Evolutionary conservation across 2,888 invertebrate species (phyloP), one percentile per base, ranked within the genome.

Genomic region (Parasteatoda lunata): DNA sequence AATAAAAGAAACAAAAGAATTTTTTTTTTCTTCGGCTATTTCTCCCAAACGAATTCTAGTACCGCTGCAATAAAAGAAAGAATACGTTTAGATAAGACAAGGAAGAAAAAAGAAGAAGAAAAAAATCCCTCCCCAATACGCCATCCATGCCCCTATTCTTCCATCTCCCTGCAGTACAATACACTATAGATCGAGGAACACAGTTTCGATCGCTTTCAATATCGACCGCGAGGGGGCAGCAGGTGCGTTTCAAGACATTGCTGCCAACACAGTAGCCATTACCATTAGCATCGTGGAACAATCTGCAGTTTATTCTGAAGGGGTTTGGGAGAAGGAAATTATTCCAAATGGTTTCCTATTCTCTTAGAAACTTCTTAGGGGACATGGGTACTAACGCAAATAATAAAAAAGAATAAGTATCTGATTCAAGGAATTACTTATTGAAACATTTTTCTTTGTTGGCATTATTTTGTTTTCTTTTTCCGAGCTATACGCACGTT

Each of bases 221-320:
- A 84, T 84, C 84, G 84, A 84, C 84, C 84, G 79, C 9, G n/a
- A 84, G 84, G 79, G 84, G 84, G 84, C 84, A 79, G 84, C 84
- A 84, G 84, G 84, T 84, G 84, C 68, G 64, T 49, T 45, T 47
- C 65, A 13, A 49, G 79, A 70, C 69, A 73, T 49, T 73, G 75
- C 79, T 48, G 70, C 73, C 70, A 78, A 73, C 59, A 68, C 51
- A 49, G 49, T 47, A 48, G 84, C 79, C 79, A 84, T 84, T 84
- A 79, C 84, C 84, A 84, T 84, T 84, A 84, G 79, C 79, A 75
- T 75, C 75, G 69, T 75, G 84, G 59, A 84, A 84, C 79, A 84
- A 84, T 84, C 79, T 73, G 79, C 79, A 75, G 73, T 79, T 79
- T 73, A 75, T 75, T 79, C 69, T 75, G 64, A 70, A 69, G 64